Evolutionary conservation across 2,797 vertebrate genomes (phyloP), one percentile per base, ranked within the genome.

Genomic region (Sebastes matsubarae): DNA sequence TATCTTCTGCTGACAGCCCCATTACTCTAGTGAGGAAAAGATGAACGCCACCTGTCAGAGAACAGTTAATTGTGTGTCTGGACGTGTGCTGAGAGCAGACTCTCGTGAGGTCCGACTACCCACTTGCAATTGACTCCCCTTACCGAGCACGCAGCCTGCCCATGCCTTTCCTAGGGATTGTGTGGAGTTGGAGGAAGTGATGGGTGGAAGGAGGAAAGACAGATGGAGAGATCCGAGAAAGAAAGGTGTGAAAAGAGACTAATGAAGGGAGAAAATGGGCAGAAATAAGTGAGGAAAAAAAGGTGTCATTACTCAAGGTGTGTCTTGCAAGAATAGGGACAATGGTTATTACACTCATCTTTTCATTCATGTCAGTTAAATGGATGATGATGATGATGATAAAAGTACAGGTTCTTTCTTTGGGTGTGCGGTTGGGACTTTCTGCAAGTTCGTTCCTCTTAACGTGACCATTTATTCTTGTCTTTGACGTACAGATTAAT

Each of bases 21-120:
- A 99, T 99, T 98, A 98, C 97, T 98, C 97, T 96, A 92, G 95
- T 94, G 89, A 69, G 94, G 96, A 96, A 97, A 98, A 99, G 98
- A 99, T 99, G 97, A 97, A 99, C 96, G 96, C 96, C 97, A 97
- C 96, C 97, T 98, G 98, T 98, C 98, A 98, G 91, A 89, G 87
- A 92, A 95, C 96, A 96, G 96, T 98, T 99, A 99, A 99, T 99
- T 99, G 97, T 98, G 95, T 97, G 96, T 97, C 97, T 98, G 97
- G 97, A 97, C 97, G 96, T 96, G 96, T 94, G 95, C 86, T 63
- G 85, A 86, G 89, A 82, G 81, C 72, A 79, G 83, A 86, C 73
- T 81, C 77, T 80, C 29, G 38, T 88, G 85, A 75, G 87, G 82
- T 87, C 20, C 25, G 68, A 86, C 88, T 60, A 65, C 10, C 27